Percentiles rank a stretch among this genome's conserved stretches.
phyloP scores from a whole-genome alignment of 2,888 invertebrate genomes.

The Nasonia oneida region DNA sequence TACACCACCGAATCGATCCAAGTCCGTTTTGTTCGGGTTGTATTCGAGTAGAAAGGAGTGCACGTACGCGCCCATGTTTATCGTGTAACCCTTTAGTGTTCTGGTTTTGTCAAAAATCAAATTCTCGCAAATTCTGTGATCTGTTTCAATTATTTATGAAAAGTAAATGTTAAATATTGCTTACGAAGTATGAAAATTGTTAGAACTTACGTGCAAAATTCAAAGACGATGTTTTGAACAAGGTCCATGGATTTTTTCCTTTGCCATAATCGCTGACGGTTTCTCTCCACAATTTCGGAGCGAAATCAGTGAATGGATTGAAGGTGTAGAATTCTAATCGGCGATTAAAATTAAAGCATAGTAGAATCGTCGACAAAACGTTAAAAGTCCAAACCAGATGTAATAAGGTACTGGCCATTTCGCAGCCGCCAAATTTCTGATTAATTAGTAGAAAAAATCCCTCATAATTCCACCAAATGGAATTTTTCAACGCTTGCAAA shows the following conservation, averaged over 20 bases:
- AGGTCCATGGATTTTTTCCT: conserved; percentile 1
- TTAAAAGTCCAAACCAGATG: conserved; percentile 18
- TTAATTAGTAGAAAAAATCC: conserved; percentile 39
- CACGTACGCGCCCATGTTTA: conserved; percentile 63
- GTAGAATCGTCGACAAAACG: conserved; percentile 1
- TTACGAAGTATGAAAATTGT: neutral
- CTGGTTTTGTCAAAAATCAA: conserved; percentile 63
- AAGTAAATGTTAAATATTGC: neutral
- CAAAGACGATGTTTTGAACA: neutral
- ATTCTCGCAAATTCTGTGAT: conserved; percentile 57
- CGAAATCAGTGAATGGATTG: conserved; percentile 32
- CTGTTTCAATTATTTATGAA: conserved; percentile 6
- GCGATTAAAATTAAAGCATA: neutral
- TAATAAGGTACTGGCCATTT: neutral
- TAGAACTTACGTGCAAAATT: conserved; percentile 15
- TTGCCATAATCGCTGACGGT: neutral
- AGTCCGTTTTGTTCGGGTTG: conserved; percentile 9
- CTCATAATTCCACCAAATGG: conserved; percentile 30
- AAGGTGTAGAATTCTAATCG: conserved; percentile 21
- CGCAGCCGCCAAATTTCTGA: neutral
- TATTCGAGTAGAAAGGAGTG: conserved; percentile 61
- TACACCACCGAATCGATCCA: conserved; percentile 26
- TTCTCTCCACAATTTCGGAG: conserved; percentile 31
- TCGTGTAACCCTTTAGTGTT: conserved; percentile 62
- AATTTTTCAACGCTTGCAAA: neutral